A percentile compares a stretch with the other conserved stretches of the same genome.
phyloP scores from a whole-genome alignment of 2,888 invertebrate genomes.

The Drosophila rubida region DNA sequence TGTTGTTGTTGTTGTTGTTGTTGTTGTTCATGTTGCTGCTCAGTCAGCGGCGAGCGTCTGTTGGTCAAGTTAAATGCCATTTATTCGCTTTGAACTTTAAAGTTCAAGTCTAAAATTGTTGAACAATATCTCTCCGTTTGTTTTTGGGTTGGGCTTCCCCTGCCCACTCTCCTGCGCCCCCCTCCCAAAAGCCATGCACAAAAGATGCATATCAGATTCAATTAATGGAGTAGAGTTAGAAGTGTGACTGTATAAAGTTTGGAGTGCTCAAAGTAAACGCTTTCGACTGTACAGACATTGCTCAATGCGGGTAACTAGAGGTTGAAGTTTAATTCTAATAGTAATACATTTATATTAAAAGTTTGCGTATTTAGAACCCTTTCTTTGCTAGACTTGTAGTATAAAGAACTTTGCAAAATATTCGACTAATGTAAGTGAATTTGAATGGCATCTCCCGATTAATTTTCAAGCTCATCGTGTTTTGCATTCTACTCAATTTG shows the following conservation, averaged over 20 bases:
- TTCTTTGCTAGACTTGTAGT: too few species aligned
- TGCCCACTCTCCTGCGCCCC: not conserved
- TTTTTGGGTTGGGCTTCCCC: constrained; percentile 55
- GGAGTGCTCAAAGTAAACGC: not conserved
- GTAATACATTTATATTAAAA: too few species aligned
- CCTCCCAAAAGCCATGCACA: not conserved
- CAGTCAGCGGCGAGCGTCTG: constrained; percentile 10
- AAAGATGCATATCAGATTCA: constrained; percentile 9
- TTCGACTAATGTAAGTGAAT: too few species aligned
- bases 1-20: not conserved
- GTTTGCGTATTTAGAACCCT: too few species aligned
- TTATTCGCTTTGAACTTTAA: constrained; percentile 73
- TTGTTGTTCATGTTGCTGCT: not conserved
- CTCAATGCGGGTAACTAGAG: too few species aligned
- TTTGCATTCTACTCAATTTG: too few species aligned
- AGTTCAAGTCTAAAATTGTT: constrained; percentile 70
- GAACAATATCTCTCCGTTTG: constrained; percentile 13
- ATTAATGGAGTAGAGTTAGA: not conserved
- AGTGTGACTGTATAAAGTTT: too few species aligned
- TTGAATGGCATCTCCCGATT: too few species aligned
- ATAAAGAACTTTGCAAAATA: too few species aligned
- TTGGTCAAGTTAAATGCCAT: constrained; percentile 76
- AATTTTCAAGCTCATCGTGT: too few species aligned
- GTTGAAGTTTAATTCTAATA: too few species aligned
- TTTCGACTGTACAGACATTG: too few species aligned